Evolutionary conservation across 2,888 invertebrate genomes (phyloP), one percentile per base, ranked within the genome.

Genomic region (Plutella xylostella): DNA sequence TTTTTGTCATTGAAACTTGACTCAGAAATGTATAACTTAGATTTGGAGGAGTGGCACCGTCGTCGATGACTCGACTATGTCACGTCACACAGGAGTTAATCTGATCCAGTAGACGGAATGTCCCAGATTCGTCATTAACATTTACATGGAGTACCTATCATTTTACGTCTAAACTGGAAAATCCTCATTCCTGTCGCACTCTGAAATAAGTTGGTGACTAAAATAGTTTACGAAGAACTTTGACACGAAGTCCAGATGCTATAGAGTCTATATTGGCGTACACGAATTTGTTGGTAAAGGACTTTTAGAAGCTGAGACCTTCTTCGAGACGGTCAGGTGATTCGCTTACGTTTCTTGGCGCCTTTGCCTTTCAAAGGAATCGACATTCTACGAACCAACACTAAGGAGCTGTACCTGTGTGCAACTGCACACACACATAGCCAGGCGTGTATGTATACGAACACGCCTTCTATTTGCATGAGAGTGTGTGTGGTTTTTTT

Each of bases 271-370:
- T n/a, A n/a, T n/a, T n/a, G n/a, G n/a, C n/a, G n/a, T n/a, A n/a
- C n/a, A n/a, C n/a, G n/a, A n/a, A n/a, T n/a, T 15, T 15, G 15
- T 21, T 14, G 45, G 45, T 49, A 37, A 31, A 48, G 41, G 52
- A 48, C 53, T 49, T 56, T 55, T 58, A 33, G 38, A 20, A 37
- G 19, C 35, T 41, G 21, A 41, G 21, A 17, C 4, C 37, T 35
- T 28, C 30, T n/a, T 45, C 57, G 57, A 60, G 61, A 61, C 68
- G 63, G 68, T 76, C 76, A 75, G 68, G 70, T 76, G 74, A 72
- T 72, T 65, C 64, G 68, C 56, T 69, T 69, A 68, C 67, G 68
- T 71, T 65, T 70, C 55, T 59, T 56, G 58, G 60, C 58, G 58
- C 65, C 60, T 72, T 68, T 70, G 42, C 34, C 42, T 43, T 34